A percentile compares a stretch with the other conserved stretches of the same genome.
phyloP scores from a whole-genome alignment of 2,797 vertebrate species.

The Phrynocephalus guinanensis region DNA sequence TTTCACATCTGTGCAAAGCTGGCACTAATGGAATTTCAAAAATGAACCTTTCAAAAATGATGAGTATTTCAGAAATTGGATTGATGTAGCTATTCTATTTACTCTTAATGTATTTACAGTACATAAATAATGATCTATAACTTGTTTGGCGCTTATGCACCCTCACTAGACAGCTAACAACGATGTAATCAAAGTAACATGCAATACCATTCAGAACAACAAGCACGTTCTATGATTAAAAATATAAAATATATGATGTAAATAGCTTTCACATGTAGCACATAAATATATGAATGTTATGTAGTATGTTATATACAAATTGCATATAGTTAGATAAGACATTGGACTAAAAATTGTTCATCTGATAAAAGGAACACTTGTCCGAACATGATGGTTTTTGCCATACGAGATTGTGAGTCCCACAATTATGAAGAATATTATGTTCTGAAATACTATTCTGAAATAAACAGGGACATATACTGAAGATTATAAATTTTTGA shows the following conservation, averaged over 20 bases:
- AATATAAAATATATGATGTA: too few relatives aligned
- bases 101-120: not conserved
- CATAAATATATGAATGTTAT: not conserved
- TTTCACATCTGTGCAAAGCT: not conserved
- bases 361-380: not conserved
- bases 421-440: not conserved
- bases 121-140: too few relatives aligned
- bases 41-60: not conserved
- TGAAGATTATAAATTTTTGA: not conserved
- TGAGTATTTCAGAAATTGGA: not conserved
- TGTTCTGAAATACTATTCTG: constrained; percentile 5
- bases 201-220: not conserved
- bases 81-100: not conserved
- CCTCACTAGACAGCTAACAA: not conserved
- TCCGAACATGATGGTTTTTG: not conserved
- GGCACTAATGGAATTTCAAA: too few relatives aligned
- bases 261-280: too few relatives aligned
- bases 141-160: not conserved
- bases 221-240: too few relatives aligned
- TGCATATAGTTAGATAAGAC: not conserved
- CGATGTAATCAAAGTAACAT: not conserved
- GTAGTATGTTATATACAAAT: not conserved
- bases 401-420: not conserved
- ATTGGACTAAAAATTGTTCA: not conserved
- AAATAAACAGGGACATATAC: not conserved